Base-by-base conservation (phyloP, 2,113 vertebrate genomes). In the Silurus glanis region DNA sequence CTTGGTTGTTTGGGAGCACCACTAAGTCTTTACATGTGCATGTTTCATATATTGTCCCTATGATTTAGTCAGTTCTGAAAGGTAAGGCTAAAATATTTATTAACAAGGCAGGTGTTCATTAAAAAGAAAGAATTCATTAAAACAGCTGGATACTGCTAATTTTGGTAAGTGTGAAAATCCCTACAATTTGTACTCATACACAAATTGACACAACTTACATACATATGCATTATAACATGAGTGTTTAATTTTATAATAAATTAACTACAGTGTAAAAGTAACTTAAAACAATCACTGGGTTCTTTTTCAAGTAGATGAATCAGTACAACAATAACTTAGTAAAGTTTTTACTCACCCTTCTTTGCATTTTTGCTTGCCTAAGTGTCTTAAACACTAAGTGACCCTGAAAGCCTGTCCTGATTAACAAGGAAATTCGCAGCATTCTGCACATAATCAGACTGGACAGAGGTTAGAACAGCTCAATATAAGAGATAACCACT, bases 381-480 rank as follows among this genome's bases (percentile, higher is more conserved):
- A 89, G 87, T 89, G 89, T 92, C 87, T 92, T 86, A 91, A 92
- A 94, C 93, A 89, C 88, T 90, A 93, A 94, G 92, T 95, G 93
- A 95, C 93, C 94, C 89, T 87, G 90, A 21, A 83, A 95, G 91
- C 92, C 94, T 93, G 92, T 93, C 94, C 86, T 96, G 95, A 97
- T 96, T 96, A 97, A 96, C 93, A 94, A 94, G 96, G 95, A 95
- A 96, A 96, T 94, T 96, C 95, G 95, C 93, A 92, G 95, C 94
- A 94, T 94, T 94, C 53, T 91, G 72, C 89, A 91, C 95, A 95
- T 97, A 98, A 98, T 97, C 95, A 96, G 95, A 97, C 95, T 93
- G 95, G 97, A 97, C 97, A 98, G 96, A 96, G 96, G 96, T 97
- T 96, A 97, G 95, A 96, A 96, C 96, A 97, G 96, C 97, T 98